Conservation (phyloP, 2,797 vertebrate species). For the Sus cebifrons region DNA sequence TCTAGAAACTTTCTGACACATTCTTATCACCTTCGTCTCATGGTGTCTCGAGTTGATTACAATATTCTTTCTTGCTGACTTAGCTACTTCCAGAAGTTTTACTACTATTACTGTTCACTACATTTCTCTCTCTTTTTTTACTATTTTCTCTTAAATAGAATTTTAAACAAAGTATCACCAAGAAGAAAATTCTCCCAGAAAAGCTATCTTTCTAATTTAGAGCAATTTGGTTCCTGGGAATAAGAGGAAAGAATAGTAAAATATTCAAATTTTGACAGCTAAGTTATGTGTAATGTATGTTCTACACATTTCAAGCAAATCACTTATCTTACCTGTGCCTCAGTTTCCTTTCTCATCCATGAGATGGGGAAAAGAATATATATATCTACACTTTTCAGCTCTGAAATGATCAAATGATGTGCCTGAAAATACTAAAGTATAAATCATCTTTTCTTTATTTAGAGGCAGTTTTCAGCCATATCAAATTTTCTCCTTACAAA, state of each 20-base stretch:
- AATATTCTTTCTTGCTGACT: conserved; percentile 10
- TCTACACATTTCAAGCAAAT: neutral
- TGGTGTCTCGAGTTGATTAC: neutral
- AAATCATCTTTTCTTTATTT: conserved; percentile 34
- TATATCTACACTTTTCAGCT: neutral
- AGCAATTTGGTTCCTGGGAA: conserved; percentile 2
- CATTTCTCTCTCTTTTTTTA: conserved; percentile 17
- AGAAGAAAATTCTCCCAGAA: conserved; percentile 7
- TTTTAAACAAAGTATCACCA: conserved; percentile 50
- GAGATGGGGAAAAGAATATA: neutral
- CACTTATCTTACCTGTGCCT: neutral
- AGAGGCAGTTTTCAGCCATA: conserved; percentile 37
- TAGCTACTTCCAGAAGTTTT: neutral
- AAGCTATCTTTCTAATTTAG: conserved; percentile 24
- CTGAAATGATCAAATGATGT: neutral
- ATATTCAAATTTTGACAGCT: neutral
- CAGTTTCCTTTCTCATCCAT: conserved; percentile 9
- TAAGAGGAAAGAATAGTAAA: conserved; percentile 12
- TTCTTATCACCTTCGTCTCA: neutral
- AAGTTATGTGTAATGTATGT: neutral
- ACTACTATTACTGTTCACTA: neutral
- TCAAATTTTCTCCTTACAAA: conserved; percentile 1
- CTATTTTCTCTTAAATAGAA: neutral
- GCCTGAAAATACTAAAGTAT: neutral
- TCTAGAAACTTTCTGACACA: neutral